A percentile compares a stretch with the other conserved stretches of the same genome.
These are phyloP conservation scores for Dipus sagitta DNA, from an alignment of 2,797 vertebrate species.

Conservation along the genomic window DNA sequence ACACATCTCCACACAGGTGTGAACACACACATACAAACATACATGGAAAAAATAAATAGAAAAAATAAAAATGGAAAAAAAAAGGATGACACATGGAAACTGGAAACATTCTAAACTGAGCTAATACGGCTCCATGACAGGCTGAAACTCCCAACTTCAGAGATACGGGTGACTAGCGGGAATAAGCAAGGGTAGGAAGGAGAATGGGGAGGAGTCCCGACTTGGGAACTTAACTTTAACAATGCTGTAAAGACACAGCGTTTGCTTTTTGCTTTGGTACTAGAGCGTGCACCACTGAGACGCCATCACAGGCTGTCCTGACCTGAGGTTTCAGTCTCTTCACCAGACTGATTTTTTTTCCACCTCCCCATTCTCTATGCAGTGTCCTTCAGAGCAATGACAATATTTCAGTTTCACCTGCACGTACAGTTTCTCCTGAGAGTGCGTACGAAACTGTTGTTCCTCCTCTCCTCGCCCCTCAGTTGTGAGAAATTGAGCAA, in stretches of 20 bases:
- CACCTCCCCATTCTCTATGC: neutral
- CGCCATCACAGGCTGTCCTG: neutral
- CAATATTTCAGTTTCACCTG: neutral
- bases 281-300: neutral
- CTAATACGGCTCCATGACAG: neutral
- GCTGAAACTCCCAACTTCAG: neutral
- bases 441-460: neutral
- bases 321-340: neutral
- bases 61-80: neutral
- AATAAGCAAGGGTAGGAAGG: neutral
- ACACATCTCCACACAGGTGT: no score
- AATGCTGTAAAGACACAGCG: neutral
- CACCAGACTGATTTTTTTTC: neutral
- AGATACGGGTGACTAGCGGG: neutral
- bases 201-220: neutral
- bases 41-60: no score
- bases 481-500: neutral
- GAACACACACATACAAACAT: no score
- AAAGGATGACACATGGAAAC: neutral
- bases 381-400: neutral
- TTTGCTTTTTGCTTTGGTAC: neutral
- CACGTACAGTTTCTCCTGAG: neutral
- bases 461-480: neutral
- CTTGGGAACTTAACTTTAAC: neutral
- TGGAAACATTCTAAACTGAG: neutral